Conservation (phyloP, 2,113 vertebrate genomes). For the Tauraco erythrolophus region DNA sequence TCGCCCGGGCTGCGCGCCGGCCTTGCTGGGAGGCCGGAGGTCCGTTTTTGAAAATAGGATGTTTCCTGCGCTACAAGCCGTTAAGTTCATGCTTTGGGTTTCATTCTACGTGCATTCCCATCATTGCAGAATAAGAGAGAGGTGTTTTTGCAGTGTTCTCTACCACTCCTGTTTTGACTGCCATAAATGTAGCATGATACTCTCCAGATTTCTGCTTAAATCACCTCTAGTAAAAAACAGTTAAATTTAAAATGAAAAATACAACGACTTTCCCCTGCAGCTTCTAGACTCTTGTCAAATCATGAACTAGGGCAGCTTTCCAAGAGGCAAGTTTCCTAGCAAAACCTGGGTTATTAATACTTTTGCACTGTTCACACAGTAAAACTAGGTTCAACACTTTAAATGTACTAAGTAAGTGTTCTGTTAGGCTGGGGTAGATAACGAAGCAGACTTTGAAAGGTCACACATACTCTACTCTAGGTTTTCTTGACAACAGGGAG, state of each 20-base stretch:
- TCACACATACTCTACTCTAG: background rate
- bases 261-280: background rate
- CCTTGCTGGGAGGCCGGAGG: rapidly evolving
- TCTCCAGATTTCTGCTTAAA: background rate
- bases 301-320: background rate
- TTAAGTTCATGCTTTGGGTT: rapidly evolving
- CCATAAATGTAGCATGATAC: background rate
- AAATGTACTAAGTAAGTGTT: background rate
- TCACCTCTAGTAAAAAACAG: background rate
- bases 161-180: rapidly evolving
- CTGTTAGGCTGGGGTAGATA: background rate
- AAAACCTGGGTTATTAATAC: background rate
- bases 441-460: background rate
- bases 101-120: rapidly evolving
- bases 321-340: background rate
- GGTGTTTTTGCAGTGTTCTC: background rate
- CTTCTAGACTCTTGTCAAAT: background rate
- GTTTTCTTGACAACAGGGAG: background rate
- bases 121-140: background rate
- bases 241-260: background rate
- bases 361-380: background rate
- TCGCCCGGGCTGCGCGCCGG: no score
- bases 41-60: rapidly evolving
- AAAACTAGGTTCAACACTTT: background rate
- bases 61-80: rapidly evolving